Evolutionary conservation across 2,888 invertebrate species (phyloP).

Genomic region (Leptinotarsa juncta): DNA sequence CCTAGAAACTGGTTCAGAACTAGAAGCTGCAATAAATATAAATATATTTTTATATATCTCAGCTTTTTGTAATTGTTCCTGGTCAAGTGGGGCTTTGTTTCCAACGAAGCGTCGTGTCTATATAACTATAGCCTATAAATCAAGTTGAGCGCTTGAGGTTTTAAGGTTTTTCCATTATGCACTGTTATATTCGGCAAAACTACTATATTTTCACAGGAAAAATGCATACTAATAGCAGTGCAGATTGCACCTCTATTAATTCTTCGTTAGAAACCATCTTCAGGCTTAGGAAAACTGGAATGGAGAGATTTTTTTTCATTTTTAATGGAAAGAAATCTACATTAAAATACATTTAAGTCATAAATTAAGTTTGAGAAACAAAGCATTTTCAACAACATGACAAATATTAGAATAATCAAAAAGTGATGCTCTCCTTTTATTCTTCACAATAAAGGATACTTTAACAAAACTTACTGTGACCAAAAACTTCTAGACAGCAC

Average conservation of each 20-base stretch:
- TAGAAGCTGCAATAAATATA: not conserved
- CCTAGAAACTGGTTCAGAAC: too few relatives aligned
- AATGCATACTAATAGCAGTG: slow-evolving; percentile 23
- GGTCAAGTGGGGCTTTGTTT: too few relatives aligned
- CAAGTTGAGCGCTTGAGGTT: not conserved
- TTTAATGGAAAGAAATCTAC: slow-evolving; percentile 24
- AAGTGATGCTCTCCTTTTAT: slow-evolving; percentile 36
- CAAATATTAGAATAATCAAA: slow-evolving; percentile 40
- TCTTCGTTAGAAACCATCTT: slow-evolving; percentile 11
- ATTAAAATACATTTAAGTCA: slow-evolving; percentile 26
- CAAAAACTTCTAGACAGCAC: slow-evolving; percentile 16
- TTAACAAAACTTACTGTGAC: slow-evolving; percentile 19
- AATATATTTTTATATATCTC: not conserved
- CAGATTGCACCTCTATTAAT: slow-evolving; percentile 20
- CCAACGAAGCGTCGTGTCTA: too few relatives aligned
- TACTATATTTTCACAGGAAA: slow-evolving; percentile 26
- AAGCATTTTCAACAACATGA: slow-evolving; percentile 45
- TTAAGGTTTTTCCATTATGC: not conserved
- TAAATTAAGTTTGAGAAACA: slow-evolving; percentile 28
- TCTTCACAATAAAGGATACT: slow-evolving; percentile 18
- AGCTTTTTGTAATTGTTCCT: not conserved
- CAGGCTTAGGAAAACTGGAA: slow-evolving; percentile 28
- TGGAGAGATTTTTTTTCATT: slow-evolving; percentile 25
- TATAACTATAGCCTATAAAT: too few relatives aligned
- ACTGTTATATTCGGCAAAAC: slow-evolving; percentile 1